phyloP scores from a whole-genome alignment of 2,888 invertebrate species.

The Acheta domesticus region DNA sequence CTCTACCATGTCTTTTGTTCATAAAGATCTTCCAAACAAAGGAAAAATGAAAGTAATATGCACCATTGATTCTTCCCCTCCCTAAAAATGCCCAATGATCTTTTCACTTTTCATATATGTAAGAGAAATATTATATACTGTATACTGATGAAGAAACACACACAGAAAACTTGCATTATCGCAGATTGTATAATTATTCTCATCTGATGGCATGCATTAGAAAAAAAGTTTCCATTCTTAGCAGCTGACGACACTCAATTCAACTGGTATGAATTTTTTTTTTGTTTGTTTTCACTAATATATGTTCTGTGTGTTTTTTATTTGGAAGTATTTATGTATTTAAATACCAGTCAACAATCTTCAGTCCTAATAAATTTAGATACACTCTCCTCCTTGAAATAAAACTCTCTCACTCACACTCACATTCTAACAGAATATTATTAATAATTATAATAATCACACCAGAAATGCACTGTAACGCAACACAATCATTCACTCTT shows the following conservation, averaged over 20 bases:
- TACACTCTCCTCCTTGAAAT: background rate
- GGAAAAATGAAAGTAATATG: background rate
- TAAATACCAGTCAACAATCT: constrained; percentile 18
- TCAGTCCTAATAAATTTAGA: background rate
- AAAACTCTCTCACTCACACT: background rate
- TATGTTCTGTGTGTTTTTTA: background rate
- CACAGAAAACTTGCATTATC: constrained; percentile 18
- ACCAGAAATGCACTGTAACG: background rate
- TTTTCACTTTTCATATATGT: background rate
- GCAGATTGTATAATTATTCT: constrained; percentile 3
- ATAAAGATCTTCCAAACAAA: constrained; percentile 11
- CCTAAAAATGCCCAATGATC: background rate
- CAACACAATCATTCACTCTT: background rate
- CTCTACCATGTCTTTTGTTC: constrained; percentile 6
- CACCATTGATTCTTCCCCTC: constrained; percentile 18
- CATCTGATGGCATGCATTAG: constrained; percentile 11
- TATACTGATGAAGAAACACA: constrained; percentile 18
- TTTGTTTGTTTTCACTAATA: background rate
- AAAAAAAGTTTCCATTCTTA: constrained; percentile 18
- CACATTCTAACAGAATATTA: background rate
- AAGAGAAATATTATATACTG: constrained; percentile 18
- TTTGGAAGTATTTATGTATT: constrained; percentile 11
- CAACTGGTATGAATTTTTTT: background rate
- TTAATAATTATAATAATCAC: background rate
- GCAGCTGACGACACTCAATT: background rate